Conservation (phyloP, 2,888 invertebrate genomes). For the Tridacna crocea region DNA sequence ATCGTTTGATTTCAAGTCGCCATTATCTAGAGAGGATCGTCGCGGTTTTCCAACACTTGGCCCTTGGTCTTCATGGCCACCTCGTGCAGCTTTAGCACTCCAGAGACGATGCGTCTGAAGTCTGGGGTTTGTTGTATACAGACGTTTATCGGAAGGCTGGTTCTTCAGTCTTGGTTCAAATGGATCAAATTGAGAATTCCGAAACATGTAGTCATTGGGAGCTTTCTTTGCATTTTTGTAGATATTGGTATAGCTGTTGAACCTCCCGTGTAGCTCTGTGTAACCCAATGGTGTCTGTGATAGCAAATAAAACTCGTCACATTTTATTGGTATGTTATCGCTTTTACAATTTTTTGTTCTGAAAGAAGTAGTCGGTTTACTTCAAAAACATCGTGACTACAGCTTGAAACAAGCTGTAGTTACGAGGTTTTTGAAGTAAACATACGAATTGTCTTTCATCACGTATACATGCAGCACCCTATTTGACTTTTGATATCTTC, state of each 20-base stretch:
- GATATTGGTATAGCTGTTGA: slow-evolving; percentile 17
- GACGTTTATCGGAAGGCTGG: not conserved
- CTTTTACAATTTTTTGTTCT: too few relatives aligned
- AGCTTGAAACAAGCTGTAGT: too few relatives aligned
- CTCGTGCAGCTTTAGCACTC: slow-evolving; percentile 1
- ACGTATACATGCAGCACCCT: too few relatives aligned
- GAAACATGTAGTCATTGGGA: slow-evolving; percentile 22
- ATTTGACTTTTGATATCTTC: too few relatives aligned
- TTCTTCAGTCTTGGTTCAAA: slow-evolving; percentile 14
- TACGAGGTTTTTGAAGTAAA: too few relatives aligned
- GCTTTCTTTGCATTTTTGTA: slow-evolving; percentile 21
- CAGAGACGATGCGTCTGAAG: not conserved
- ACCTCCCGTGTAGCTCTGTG: slow-evolving; percentile 37
- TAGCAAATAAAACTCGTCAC: too few relatives aligned
- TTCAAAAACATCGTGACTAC: too few relatives aligned
- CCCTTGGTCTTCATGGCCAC: slow-evolving; percentile 37
- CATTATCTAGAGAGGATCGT: not conserved
- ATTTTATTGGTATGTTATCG: too few relatives aligned
- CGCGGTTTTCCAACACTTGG: not conserved
- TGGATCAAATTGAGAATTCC: slow-evolving; percentile 17
- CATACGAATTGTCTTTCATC: too few relatives aligned
- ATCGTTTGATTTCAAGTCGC: too few relatives aligned
- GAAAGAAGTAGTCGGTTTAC: too few relatives aligned
- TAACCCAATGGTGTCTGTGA: slow-evolving; percentile 18
- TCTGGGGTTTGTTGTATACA: not conserved